A percentile compares a stretch with the other conserved stretches of the same genome.
Evolutionary conservation across 2,888 invertebrate species (phyloP).

Genomic region (Campaea margaritaria): DNA sequence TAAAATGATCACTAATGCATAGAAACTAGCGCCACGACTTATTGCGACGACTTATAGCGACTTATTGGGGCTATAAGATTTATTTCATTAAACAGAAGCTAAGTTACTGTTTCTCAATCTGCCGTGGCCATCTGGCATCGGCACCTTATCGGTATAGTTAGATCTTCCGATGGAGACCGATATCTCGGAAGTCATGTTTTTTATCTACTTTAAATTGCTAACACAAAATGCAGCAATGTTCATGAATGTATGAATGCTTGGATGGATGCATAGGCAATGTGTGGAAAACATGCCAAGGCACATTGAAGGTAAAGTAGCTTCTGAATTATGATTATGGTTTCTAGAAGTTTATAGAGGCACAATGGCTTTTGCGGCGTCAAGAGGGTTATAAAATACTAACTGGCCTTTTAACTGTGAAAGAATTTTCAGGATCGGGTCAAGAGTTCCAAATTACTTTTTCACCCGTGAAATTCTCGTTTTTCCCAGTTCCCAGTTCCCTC

Average conservation of each 20-base stretch:
- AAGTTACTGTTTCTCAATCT: neutral
- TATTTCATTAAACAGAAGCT: no score
- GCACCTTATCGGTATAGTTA: constrained; percentile 38
- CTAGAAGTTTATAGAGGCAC: neutral
- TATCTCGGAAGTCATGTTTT: constrained; percentile 35
- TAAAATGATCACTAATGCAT: no score
- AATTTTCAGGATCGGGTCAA: no score
- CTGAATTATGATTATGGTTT: neutral
- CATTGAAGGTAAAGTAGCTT: constrained; percentile 2
- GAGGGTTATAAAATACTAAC: no score
- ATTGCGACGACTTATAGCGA: no score
- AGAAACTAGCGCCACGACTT: no score
- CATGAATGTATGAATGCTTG: constrained; percentile 13
- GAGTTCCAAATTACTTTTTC: no score
- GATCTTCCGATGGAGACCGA: constrained; percentile 30
- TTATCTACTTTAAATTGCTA: constrained; percentile 37
- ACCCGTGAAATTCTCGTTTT: no score
- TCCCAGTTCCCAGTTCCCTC: no score
- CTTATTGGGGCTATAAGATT: no score
- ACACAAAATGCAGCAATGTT: constrained; percentile 18
- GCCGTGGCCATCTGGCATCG: neutral
- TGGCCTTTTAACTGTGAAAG: no score
- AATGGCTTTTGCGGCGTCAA: no score
- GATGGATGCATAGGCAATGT: constrained; percentile 10
- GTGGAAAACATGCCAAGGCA: neutral